Base-by-base conservation (phyloP, 64 coral and sea anemone species). In the Pachyseris speciosa region DNA sequence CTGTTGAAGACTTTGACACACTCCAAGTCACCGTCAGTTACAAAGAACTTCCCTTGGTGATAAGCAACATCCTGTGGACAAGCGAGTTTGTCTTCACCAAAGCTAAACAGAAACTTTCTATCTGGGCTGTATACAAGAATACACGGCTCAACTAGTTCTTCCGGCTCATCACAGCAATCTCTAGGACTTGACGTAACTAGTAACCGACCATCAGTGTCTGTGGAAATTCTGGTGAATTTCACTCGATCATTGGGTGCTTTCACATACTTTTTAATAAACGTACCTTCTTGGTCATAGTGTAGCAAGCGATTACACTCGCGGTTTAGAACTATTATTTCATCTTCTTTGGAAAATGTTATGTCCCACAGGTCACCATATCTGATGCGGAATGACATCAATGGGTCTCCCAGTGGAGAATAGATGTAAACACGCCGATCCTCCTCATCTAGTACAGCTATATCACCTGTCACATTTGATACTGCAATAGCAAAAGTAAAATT, bases 271-370 rank as follows among this genome's bases (percentile, higher is more conserved):
- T 89, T 89, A 29, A 79, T 45, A 41, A 89, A 89, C 20, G 39
- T 75, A 26, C 87, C 87, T 65, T 67, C 75, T n/a, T 47, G 37
- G 24, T 75, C 69, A 36, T 89, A 89, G n/a, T 78, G 75, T 5
- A 89, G 59, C 43, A 89, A 22, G 3, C 59, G 87, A 34, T 89
- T 89, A 27, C 64, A 64, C 6, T 61, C 59, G 24, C 87, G 87
- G 43, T 79, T 89, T 58, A 89, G 42, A 9, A 89, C 87, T 17
- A 89, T 52, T 22, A 89, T 49, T 47, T 89, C 87, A 78, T 89
- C 73, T 37, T 89, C 60, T 31, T 78, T 79, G 27, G 87, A 78
- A 79, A 89, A 89, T 36, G 72, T 65, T 0, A 89, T 63, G 25
- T 89, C 87, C 73, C 72, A 89, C 1, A 89, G 60, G 44, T 89